Evolutionary conservation across 1,140 invertebrate species (phyloP).

Genomic region (Drosophila cardini): DNA sequence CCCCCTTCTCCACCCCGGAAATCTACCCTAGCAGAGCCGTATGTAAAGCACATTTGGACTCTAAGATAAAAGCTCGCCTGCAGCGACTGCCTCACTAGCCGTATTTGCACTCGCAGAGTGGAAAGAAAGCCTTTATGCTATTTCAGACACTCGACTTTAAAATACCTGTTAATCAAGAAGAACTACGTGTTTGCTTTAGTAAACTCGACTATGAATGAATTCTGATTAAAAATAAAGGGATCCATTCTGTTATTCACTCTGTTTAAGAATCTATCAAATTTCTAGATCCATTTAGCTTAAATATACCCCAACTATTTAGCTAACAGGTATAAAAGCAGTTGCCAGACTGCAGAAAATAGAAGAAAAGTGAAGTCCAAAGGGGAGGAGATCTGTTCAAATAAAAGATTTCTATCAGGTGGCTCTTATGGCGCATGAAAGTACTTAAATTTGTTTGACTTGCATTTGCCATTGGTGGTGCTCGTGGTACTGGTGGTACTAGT

Average conservation of each 20-base stretch:
- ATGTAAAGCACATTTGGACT: slow-evolving; percentile 76
- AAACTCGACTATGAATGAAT: too few relatives aligned
- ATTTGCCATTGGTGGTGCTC: slow-evolving; percentile 51
- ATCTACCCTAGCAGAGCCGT: slow-evolving; percentile 7
- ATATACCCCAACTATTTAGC: too few relatives aligned
- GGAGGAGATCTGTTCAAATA: slow-evolving; percentile 58
- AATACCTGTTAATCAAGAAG: too few relatives aligned
- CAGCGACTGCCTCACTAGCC: slow-evolving; percentile 40
- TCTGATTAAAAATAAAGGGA: too few relatives aligned
- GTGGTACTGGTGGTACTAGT: neutral
- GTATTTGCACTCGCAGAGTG: slow-evolving; percentile 28
- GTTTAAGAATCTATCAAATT: too few relatives aligned
- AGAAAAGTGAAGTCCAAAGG: neutral
- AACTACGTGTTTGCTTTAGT: too few relatives aligned
- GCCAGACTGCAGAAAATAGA: neutral
- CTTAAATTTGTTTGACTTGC: slow-evolving; percentile 81
- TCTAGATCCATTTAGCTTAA: too few relatives aligned
- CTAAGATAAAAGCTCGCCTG: slow-evolving; percentile 68
- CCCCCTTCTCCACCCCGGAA: slow-evolving; percentile 1
- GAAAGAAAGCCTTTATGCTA: slow-evolving; percentile 10
- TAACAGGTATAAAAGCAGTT: too few relatives aligned
- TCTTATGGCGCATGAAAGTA: slow-evolving; percentile 81
- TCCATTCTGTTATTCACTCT: too few relatives aligned
- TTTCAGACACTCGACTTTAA: too few relatives aligned
- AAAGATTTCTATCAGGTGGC: slow-evolving; percentile 82